Evolutionary conservation across 2,888 invertebrate genomes (phyloP), one percentile per base, ranked within the genome.

Genomic region (Orthonychiurus folsomi): DNA sequence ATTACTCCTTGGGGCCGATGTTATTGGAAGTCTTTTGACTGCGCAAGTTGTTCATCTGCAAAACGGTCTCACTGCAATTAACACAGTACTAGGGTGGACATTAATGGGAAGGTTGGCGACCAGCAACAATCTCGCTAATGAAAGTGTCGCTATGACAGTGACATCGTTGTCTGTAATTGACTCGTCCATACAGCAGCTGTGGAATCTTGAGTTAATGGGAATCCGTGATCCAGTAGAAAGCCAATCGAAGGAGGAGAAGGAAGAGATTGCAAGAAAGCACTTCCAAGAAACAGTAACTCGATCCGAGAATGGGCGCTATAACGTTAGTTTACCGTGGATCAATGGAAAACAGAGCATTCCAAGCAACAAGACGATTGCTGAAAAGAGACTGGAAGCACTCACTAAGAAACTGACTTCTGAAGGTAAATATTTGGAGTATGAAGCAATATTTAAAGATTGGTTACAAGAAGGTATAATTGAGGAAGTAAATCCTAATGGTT

Each of bases 401-500:
- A 58, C 64, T 1, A 52, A 48, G 9, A 61, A 60, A 23, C 25
- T 66, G 3, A 55, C 5, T 2, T 3, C 37, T 1, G 52, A 12
- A 1, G 50, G 25, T n/a, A 56, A 55, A 25, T 63, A 47, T 37
- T 50, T 53, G 15, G 50, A 15, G 3, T 66, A 68, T 50, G 27
- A 61, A 18, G 21, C 37, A 2, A 47, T 68, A 9, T 61, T 68
- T n/a, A 47, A 55, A 5, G 50, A 37, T 3, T 66, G 68, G 68
- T 52, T 62, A 25, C 1, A 15, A 18, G 63, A 71, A 59, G 71
- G 71, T 1, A 68, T 76, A 1, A 74, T 76, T 5, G 73, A 74
- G 47, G 54, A 56, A 21, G 73, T 74, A 1, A 63, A 69, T 0
- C 27, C 37, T 37, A 1, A 5, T 2, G n/a, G n/a, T n/a, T n/a